A percentile compares a stretch with the other conserved stretches of the same genome.
These are phyloP conservation scores for Charaxes varanes DNA, from an alignment of 1,140 invertebrate genomes.

Conservation along the genomic window DNA sequence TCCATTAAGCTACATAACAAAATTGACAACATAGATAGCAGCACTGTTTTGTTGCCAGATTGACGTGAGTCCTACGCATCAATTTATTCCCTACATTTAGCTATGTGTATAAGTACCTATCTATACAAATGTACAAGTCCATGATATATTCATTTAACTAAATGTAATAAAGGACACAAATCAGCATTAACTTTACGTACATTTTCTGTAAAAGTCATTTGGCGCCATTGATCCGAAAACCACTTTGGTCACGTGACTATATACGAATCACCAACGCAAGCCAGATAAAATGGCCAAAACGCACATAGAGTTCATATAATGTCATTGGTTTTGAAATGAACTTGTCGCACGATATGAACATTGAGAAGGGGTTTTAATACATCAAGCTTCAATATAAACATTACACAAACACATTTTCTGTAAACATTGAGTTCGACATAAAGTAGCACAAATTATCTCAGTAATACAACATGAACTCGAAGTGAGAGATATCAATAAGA, in stretches of 20 bases:
- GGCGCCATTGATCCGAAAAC: constrained; percentile 74
- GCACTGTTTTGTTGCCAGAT: constrained; percentile 72
- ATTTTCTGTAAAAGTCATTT: constrained; percentile 69
- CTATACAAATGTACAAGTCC: constrained; percentile 51
- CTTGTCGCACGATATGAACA: constrained; percentile 58
- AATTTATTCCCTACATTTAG: constrained; percentile 45
- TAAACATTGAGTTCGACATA: constrained; percentile 47
- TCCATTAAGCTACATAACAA: constrained; percentile 68
- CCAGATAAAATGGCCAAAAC: constrained; percentile 72
- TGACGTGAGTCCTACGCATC: constrained; percentile 68
- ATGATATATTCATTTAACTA: constrained; percentile 33
- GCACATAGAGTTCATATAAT: constrained; percentile 71
- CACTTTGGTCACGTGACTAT: constrained; percentile 72
- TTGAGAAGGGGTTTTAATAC: constrained; percentile 45
- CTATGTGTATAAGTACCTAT: constrained; percentile 31
- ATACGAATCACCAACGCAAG: constrained; percentile 73
- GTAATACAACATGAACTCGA: constrained; percentile 64
- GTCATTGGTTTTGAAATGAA: constrained; percentile 65
- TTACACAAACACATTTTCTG: constrained; percentile 58
- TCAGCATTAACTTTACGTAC: constrained; percentile 57
- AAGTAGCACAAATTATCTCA: constrained; percentile 56
- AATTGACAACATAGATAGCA: constrained; percentile 74
- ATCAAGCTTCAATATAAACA: constrained; percentile 32
- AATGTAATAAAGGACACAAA: constrained; percentile 13
- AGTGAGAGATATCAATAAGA: constrained; percentile 71